A percentile compares a stretch with the other conserved stretches of the same genome.
These are phyloP conservation scores for Hemiprocne comata DNA, from an alignment of 2,113 vertebrate genomes.

Conservation along the genomic window DNA sequence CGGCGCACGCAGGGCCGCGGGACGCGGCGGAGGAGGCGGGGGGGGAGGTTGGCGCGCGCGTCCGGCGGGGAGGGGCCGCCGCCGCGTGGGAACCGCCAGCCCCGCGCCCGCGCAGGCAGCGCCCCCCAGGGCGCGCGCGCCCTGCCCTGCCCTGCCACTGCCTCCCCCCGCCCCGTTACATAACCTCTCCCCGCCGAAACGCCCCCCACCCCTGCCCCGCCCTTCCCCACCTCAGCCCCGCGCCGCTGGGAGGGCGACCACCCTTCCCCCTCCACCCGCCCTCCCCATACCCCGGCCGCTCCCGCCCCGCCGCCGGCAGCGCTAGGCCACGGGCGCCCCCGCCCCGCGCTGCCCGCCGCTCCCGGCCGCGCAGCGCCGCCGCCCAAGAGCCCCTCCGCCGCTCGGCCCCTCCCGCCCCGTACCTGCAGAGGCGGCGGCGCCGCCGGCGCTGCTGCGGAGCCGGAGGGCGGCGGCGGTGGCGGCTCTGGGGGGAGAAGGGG, in stretches of 20 bases:
- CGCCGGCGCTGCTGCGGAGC: neutral
- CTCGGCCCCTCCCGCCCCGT: conserved; percentile 9
- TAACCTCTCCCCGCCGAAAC: neutral
- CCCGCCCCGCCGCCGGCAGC: neutral
- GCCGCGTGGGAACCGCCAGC: neutral
- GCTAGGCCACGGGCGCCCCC: conserved; percentile 56
- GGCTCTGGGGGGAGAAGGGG: conserved; percentile 34
- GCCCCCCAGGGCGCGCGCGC: neutral
- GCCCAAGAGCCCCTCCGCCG: neutral
- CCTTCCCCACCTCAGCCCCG: neutral
- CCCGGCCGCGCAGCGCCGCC: neutral
- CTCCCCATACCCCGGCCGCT: neutral
- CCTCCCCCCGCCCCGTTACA: neutral
- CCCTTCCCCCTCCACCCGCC: neutral
- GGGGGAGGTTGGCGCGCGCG: neutral
- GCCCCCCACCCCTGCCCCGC: neutral
- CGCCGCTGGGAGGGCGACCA: neutral
- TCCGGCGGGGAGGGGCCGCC: neutral
- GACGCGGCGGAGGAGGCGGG: neutral
- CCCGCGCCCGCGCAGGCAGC: neutral
- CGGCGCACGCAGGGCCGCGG: neutral
- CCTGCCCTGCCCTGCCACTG: neutral
- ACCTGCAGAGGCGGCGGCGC: conserved; percentile 65
- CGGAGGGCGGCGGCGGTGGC: conserved; percentile 23
- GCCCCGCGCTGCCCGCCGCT: neutral